Conservation (phyloP, 2,113 vertebrate genomes). For the Gymnobelideus leadbeateri region DNA sequence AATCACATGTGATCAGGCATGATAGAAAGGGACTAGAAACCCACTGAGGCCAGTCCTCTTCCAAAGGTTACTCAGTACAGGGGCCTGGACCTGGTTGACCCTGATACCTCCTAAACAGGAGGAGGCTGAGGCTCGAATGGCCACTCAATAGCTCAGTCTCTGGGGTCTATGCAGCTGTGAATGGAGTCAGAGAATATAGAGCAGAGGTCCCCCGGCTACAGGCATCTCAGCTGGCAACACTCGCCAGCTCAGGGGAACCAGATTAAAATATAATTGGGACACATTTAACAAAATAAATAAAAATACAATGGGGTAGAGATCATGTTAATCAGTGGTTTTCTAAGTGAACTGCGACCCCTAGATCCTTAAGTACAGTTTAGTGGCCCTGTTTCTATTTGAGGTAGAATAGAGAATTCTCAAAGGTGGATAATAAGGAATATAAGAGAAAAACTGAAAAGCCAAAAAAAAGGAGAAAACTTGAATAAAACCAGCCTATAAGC, state of each 20-base stretch:
- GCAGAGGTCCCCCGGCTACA: too few relatives aligned
- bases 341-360: background rate
- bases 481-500: background rate
- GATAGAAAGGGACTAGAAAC: background rate
- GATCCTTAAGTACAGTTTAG: background rate
- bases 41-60: background rate
- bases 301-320: too few relatives aligned
- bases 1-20: background rate
- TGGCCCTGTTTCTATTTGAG: background rate
- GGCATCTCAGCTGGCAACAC: too few relatives aligned
- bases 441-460: background rate
- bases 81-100: background rate
- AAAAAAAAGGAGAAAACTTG: background rate
- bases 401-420: background rate
- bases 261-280: too few relatives aligned
- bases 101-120: background rate
- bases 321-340: background rate
- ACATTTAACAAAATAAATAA: too few relatives aligned
- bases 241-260: too few relatives aligned
- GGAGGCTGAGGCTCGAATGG: background rate
- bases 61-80: background rate
- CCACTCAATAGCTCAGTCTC: background rate
- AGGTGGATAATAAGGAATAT: background rate
- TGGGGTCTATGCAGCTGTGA: background rate
- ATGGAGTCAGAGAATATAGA: background rate